Base-by-base conservation (phyloP, 2,797 vertebrate species). In the Lerista edwardsae region DNA sequence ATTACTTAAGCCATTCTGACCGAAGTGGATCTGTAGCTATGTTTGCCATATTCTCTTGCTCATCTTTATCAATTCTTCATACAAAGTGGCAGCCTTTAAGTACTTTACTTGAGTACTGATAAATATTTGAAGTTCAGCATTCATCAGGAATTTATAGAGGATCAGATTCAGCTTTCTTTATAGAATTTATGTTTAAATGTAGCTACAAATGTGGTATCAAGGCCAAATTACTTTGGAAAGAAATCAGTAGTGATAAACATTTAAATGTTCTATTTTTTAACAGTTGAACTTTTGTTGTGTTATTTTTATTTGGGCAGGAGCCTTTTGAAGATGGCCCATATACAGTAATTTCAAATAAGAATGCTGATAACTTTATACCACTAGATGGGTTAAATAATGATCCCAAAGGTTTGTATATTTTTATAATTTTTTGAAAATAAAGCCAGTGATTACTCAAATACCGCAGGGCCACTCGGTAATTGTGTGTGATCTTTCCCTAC, bases 381-480 rank as follows among this genome's bases (percentile, higher is more conserved):
- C 87, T 93, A 86, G 97, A 98, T 91, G 94, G 93, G 76, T 91
- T 96, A 84, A 95, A 97, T 80, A 91, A 94, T 75, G 92, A 97
- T 89, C 95, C 97, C 44, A 97, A 96, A 97, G 97, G 98, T 98
- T 93, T 92, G 82, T 82, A 72, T 85, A 64, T 72, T 93, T 89
- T 2, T 4, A 27, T 88, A 4, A 57, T 80, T 7, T 3, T 84
- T 5, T 62, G 21, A n/a, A 4, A 4, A 17, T 57, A 41, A 59
- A 57, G 41, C 27, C 4, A 59, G 12, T n/a, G 27, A 39, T 74
- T 14, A 62, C 69, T 59, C 41, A 17, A 71, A 62, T 77, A 36
- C 27, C 7, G 34, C 15, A 61, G 6, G 12, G 27, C 5, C 3
- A 7, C 36, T 31, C 10, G 34, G 44, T 68, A 31, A 47, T 69